Base-by-base conservation (phyloP, 2,888 invertebrate genomes). In the Lagria hirta region DNA sequence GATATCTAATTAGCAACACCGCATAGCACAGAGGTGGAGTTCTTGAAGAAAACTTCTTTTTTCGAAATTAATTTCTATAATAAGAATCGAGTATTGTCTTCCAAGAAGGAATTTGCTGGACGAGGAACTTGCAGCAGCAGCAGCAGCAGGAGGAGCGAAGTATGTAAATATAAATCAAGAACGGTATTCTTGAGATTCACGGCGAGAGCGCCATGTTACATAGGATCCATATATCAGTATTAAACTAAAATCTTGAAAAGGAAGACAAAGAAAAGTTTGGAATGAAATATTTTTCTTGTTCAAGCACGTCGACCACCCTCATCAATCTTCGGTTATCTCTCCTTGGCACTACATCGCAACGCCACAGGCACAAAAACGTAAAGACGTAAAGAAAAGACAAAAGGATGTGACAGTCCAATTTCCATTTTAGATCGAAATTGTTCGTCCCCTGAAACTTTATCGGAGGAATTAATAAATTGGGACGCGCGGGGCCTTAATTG, bases 381-480 rank as follows among this genome's bases (percentile, higher is more conserved):
- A 43, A 21, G 27, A 16, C 41, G 51, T 52, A 54, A 56, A 59
- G 57, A 64, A 68, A 67, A 69, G 66, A 69, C 68, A 69, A 69
- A 63, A 69, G 66, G 68, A 70, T 64, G 69, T 68, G 70, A 71
- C 70, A 70, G 67, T 65, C 68, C 69, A 70, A 70, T 71, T 71
- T 70, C 70, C 70, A 70, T 70, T 70, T 66, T 64, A 66, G 67
- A 69, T 69, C 68, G 67, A 63, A 68, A 68, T 65, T 65, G 63
- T 60, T 55, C 58, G 40, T 55, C 60, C 55, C 52, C 55, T 49
- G 57, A 54, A 55, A 57, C 52, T 61, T 61, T 62, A 63, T 62
- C 61, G 57, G 48, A 56, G 52, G 49, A 55, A 57, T 52, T 54
- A 57, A 56, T 59, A 59, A 59, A 59, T 61, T 52, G 51, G 48